phyloP scores from a whole-genome alignment of 2,888 invertebrate genomes.

The Furcula furcula region DNA sequence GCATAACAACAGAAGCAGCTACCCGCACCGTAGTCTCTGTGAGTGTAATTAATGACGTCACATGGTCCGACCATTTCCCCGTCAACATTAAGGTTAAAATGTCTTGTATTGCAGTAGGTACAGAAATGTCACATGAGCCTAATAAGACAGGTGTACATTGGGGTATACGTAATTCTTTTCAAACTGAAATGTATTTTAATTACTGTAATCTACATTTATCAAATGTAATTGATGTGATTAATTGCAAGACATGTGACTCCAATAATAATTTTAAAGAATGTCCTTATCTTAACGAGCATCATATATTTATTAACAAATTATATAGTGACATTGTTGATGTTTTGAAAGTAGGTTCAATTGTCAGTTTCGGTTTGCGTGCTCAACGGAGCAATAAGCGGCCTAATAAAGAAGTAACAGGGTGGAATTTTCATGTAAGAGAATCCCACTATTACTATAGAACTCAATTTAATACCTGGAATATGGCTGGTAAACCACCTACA shows the following conservation, averaged over 20 bases:
- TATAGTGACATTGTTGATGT: conserved; percentile 2
- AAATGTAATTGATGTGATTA: background rate
- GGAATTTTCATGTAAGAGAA: background rate
- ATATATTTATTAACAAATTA: background rate
- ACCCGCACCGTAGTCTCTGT: background rate
- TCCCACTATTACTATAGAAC: background rate
- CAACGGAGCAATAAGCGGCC: too few species aligned
- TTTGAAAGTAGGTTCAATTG: background rate
- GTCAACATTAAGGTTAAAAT: background rate
- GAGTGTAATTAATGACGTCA: conserved; percentile 1
- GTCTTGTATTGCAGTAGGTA: too few species aligned
- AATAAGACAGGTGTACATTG: background rate
- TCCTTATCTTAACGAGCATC: background rate
- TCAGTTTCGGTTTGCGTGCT: background rate
- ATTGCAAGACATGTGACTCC: conserved; percentile 2
- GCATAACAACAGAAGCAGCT: conserved; percentile 1
- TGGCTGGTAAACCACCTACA: background rate
- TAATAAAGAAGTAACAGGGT: background rate
- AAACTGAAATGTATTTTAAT: too few species aligned
- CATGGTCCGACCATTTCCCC: conserved; percentile 4
- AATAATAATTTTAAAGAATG: background rate
- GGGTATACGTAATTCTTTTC: too few species aligned
- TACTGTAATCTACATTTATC: too few species aligned
- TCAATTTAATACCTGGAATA: background rate
- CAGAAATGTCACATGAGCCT: background rate